These are phyloP conservation scores for Pseudococcus viburni DNA, from an alignment of 2,888 invertebrate species.

Conservation along the genomic window DNA sequence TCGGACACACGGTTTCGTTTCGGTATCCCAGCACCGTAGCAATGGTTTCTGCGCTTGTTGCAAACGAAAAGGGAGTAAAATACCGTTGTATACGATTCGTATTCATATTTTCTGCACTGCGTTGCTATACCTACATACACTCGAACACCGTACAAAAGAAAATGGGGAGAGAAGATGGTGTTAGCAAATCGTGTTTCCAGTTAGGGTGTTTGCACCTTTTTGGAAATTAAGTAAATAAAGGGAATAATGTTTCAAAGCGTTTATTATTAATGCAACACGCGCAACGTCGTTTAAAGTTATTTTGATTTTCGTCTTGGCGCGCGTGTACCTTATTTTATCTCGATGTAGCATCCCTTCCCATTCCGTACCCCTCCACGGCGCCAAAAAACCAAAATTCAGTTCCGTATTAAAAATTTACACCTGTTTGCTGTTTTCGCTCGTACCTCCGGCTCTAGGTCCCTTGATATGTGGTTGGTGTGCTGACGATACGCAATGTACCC, in stretches of 20 bases:
- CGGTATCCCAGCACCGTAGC: not conserved
- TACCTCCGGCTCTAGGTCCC: not conserved
- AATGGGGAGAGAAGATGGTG: constrained; percentile 3
- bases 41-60: not conserved
- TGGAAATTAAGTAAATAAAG: constrained; percentile 45
- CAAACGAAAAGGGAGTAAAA: not conserved
- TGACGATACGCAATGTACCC: not conserved
- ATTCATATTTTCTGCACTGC: constrained; percentile 30
- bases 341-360: not conserved
- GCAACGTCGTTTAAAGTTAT: constrained; percentile 44
- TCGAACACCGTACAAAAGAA: not conserved
- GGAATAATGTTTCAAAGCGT: constrained; percentile 47
- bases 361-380: not conserved
- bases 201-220: constrained; percentile 47
- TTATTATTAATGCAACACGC: constrained; percentile 47
- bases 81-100: not conserved
- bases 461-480: not conserved
- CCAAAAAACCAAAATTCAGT: constrained; percentile 2
- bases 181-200: constrained; percentile 32
- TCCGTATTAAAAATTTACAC: constrained; percentile 38
- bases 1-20: not conserved
- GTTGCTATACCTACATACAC: not conserved
- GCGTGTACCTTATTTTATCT: constrained; percentile 23
- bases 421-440: not conserved
- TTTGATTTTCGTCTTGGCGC: constrained; percentile 27